These are phyloP conservation scores for Parotia lawesii DNA, from an alignment of 2,113 vertebrate genomes.

Conservation along the genomic window DNA sequence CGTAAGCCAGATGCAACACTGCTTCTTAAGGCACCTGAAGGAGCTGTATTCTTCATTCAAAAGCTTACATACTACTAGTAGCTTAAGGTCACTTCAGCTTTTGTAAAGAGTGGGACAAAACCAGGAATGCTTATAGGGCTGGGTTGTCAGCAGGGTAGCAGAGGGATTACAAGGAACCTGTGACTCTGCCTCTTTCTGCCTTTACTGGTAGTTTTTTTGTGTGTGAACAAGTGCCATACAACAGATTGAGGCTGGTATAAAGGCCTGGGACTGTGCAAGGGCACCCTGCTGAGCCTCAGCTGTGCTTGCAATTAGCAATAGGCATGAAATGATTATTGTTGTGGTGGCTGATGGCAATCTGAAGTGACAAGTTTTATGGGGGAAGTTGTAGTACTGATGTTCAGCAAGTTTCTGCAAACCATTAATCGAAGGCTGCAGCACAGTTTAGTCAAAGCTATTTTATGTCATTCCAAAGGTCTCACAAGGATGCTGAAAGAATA, in stretches of 20 bases:
- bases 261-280: constrained; percentile 88
- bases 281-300: constrained; percentile 95
- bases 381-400: constrained; percentile 82
- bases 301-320: constrained; percentile 99
- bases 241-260: constrained; percentile 87
- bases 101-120: constrained; percentile 88
- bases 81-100: constrained; percentile 85
- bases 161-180: constrained; percentile 98
- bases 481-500: constrained; percentile 76
- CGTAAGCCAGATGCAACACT: constrained; percentile 85
- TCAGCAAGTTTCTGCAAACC: constrained; percentile 72
- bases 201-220: constrained; percentile 87
- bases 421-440: constrained; percentile 65
- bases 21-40: constrained; percentile 85
- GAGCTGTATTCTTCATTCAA: constrained; percentile 76
- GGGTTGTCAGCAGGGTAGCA: constrained; percentile 86
- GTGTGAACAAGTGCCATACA: constrained; percentile 86
- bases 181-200: constrained; percentile 99
- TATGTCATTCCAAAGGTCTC: constrained; percentile 70
- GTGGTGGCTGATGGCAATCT: constrained; percentile 93
- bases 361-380: constrained; percentile 95
- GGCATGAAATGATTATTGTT: constrained; percentile 98
- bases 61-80: constrained; percentile 81
- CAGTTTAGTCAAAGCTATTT: constrained; percentile 68
- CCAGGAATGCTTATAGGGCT: constrained; percentile 90